Conservation (phyloP, 1,140 invertebrate species). For the Acyrthosiphon pisum region DNA sequence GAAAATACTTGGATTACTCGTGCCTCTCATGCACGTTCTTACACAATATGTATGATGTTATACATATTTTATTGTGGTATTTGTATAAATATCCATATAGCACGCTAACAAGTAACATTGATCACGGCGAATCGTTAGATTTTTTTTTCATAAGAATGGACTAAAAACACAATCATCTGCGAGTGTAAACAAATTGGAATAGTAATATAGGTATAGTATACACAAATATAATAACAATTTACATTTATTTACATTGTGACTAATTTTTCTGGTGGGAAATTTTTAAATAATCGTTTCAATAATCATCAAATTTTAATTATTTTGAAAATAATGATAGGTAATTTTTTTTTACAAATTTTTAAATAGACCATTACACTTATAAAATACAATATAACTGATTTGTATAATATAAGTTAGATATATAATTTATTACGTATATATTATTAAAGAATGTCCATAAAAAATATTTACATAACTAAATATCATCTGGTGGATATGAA, state of each 20-base stretch:
- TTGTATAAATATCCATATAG: background rate
- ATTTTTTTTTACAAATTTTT: background rate
- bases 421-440: background rate
- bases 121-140: background rate
- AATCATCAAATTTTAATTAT: background rate
- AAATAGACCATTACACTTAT: background rate
- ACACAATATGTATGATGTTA: background rate
- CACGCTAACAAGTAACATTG: background rate
- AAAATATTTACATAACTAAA: background rate
- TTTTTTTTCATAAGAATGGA: background rate
- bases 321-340: background rate
- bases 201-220: too few species aligned
- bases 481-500: background rate
- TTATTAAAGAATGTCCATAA: background rate
- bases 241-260: background rate
- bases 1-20: background rate
- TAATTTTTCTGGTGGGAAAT: background rate
- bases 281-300: too few species aligned
- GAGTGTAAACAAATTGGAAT: background rate
- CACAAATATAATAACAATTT: background rate
- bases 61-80: background rate
- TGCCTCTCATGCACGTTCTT: background rate
- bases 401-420: too few species aligned
- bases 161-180: background rate
- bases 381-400: background rate